A percentile compares a stretch with the other conserved stretches of the same genome.
phyloP scores from a whole-genome alignment of 2,888 invertebrate species.

The Lacanobia oleracea region DNA sequence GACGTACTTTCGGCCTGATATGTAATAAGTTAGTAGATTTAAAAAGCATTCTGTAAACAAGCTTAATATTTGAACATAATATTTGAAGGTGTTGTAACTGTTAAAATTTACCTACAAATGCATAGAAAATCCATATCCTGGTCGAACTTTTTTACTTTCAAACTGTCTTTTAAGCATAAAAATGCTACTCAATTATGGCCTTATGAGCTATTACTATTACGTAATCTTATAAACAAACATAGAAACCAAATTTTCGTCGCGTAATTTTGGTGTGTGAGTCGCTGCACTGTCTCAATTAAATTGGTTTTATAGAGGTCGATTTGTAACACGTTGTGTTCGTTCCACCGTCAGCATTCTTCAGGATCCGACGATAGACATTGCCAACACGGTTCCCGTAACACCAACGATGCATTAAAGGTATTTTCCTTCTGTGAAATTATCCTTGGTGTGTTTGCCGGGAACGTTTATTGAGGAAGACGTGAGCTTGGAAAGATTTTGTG shows the following conservation, averaged over 20 bases:
- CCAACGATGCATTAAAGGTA: constrained; percentile 47
- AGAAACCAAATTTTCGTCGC: background rate
- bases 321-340: constrained; percentile 40
- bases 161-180: no score
- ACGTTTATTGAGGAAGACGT: constrained; percentile 6
- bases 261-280: background rate
- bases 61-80: no score
- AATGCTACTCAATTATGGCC: no score
- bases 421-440: constrained; percentile 38
- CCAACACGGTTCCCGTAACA: constrained; percentile 46
- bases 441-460: background rate
- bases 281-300: constrained; percentile 38
- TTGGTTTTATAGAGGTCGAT: constrained; percentile 48
- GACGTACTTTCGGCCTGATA: background rate
- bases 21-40: no score
- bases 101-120: no score
- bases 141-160: no score
- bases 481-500: background rate
- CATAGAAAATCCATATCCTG: no score
- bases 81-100: no score
- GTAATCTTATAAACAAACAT: no score
- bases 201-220: no score
- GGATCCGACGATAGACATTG: constrained; percentile 39
- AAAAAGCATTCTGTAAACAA: no score
- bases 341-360: constrained; percentile 52